Base-by-base conservation (phyloP, 2,888 invertebrate genomes). In the Cecidostiba fungosa region DNA sequence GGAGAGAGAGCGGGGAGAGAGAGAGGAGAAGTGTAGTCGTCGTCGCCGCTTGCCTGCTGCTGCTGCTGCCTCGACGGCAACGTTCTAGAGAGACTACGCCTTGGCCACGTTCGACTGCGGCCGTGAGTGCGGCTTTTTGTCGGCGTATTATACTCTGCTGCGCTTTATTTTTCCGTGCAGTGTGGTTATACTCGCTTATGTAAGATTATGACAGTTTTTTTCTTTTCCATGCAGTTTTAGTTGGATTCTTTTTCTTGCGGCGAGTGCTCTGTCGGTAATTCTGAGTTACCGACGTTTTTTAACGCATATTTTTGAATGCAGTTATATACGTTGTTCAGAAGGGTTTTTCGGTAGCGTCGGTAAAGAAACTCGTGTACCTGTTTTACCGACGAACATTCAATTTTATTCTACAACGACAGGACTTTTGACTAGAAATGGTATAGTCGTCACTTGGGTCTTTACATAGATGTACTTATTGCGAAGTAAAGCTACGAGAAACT, bases 21-120 rank as follows among this genome's bases (percentile, higher is more conserved):
- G 84, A 62, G 78, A 66, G 29, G 69, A 23, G 81, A 47, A 39
- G 59, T 47, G 50, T 73, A 47, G 73, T 73, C 43, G 50, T 19
- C 77, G 39, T 10, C 54, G 77, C 62, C 69, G 78, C 54, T 32
- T 43, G 32, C 59, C 59, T 23, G 50, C 32, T 79, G 79, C 54
- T 54, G 70, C 70, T 12, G 23, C 62, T 66, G 74, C 39, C 39
- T 70, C 73, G 73, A 8, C 39, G 39, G 73, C 72, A 54, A n/a
- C 70, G 70, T 23, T 43, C 23, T 23, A 36, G 26, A 43, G 39
- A 39, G 32, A 10, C 36, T 39, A 39, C 39, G 43, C 72, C 23
- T 72, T 39, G 70, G 43, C 72, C 72, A 43, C 72, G 72, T 59
- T 59, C 10, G 16, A 5, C 50, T 19, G 5, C 54, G 54, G 54